phyloP scores from a whole-genome alignment of 1,140 invertebrate genomes.

The Dendrolimus kikuchii region DNA sequence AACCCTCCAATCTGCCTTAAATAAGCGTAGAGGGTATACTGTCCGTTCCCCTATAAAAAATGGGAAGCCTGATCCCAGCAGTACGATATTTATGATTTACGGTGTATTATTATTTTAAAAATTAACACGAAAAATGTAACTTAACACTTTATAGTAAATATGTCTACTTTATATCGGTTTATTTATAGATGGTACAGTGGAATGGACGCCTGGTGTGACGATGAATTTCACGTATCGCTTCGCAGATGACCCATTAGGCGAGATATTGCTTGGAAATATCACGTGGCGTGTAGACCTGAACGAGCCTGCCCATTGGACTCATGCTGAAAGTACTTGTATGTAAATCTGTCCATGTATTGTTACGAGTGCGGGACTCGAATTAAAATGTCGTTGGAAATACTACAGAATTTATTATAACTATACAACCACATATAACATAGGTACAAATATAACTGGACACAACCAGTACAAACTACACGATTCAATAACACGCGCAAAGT shows the following conservation, averaged over 20 bases:
- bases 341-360: conserved; percentile 13
- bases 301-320: conserved; percentile 86
- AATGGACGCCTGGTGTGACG: conserved; percentile 73
- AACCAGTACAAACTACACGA: too few relatives aligned
- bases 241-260: conserved; percentile 85
- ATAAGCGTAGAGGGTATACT: too few relatives aligned
- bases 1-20: too few relatives aligned
- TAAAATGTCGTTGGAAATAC: too few relatives aligned
- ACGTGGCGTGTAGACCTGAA: conserved; percentile 85
- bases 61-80: too few relatives aligned
- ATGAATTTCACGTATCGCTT: conserved; percentile 92
- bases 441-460: too few relatives aligned
- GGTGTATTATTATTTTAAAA: neutral
- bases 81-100: too few relatives aligned
- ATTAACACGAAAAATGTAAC: neutral
- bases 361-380: too few relatives aligned
- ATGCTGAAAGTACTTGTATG: conserved; percentile 87
- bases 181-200: conserved; percentile 53
- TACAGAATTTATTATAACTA: too few relatives aligned
- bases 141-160: neutral
- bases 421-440: too few relatives aligned
- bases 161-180: neutral
- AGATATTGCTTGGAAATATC: conserved; percentile 85
- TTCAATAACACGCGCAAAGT: too few relatives aligned
- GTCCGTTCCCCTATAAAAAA: too few relatives aligned